A percentile compares a stretch with the other conserved stretches of the same genome.
These are phyloP conservation scores for Tangara arthus DNA, from an alignment of 2,797 vertebrate species.

Conservation along the genomic window DNA sequence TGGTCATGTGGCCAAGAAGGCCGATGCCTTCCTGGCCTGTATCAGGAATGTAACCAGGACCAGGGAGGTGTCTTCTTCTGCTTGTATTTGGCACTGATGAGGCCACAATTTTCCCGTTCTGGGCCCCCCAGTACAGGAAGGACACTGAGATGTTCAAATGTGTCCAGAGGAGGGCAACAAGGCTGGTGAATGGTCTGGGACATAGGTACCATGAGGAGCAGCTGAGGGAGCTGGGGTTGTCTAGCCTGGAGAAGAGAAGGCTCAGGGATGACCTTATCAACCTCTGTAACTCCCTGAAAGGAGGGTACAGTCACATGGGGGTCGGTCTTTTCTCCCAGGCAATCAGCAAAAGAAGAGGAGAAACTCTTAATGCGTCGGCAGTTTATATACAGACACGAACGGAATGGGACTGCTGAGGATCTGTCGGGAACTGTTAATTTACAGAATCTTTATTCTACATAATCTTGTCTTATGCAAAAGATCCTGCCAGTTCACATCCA, in stretches of 20 bases:
- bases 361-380: too few relatives aligned
- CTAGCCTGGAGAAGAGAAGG: neutral
- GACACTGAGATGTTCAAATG: accelerated
- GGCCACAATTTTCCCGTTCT: neutral
- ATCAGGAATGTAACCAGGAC: too few relatives aligned
- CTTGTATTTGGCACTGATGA: neutral
- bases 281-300: neutral
- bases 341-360: neutral
- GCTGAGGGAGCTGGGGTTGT: neutral
- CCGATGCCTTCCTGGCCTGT: neutral
- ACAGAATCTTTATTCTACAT: too few relatives aligned
- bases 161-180: neutral
- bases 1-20: accelerated
- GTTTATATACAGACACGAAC: too few relatives aligned
- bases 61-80: neutral
- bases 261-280: neutral
- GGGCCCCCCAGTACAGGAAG: neutral
- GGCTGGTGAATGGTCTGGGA: neutral
- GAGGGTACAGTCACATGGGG: accelerated
- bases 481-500: too few relatives aligned
- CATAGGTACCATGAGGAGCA: neutral
- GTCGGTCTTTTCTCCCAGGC: accelerated
- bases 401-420: too few relatives aligned
- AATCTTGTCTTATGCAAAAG: too few relatives aligned
- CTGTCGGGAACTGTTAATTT: too few relatives aligned